A percentile compares a stretch with the other conserved stretches of the same genome.
Evolutionary conservation across 1,140 invertebrate genomes (phyloP).

Genomic region (Anthonomus grandis): DNA sequence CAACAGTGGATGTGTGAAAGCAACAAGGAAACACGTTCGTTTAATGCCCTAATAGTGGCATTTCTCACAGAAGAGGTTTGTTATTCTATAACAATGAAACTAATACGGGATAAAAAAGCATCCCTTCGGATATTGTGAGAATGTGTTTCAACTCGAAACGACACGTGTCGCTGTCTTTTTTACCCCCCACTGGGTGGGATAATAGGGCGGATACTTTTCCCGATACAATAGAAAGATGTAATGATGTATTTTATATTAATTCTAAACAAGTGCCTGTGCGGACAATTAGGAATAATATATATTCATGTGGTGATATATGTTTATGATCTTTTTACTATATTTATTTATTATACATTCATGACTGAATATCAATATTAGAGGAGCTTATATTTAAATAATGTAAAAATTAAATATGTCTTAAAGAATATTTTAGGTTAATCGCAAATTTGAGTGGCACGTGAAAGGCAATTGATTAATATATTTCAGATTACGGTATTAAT

Average conservation of each 20-base stretch:
- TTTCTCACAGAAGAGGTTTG: constrained; percentile 15
- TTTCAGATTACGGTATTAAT: too few relatives aligned
- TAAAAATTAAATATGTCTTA: too few relatives aligned
- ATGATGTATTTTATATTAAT: constrained; percentile 15
- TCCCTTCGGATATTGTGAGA: constrained; percentile 15
- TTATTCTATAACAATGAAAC: constrained; percentile 17
- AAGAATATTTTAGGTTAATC: too few relatives aligned
- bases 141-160: constrained; percentile 13
- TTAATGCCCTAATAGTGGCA: constrained; percentile 5
- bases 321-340: too few relatives aligned
- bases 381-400: too few relatives aligned
- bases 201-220: constrained; percentile 14
- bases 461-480: too few relatives aligned
- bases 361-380: too few relatives aligned
- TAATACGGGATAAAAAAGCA: constrained; percentile 18
- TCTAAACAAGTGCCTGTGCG: too few relatives aligned
- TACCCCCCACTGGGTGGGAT: constrained; percentile 15
- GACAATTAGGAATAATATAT: too few relatives aligned
- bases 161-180: constrained; percentile 15
- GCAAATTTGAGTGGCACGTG: too few relatives aligned
- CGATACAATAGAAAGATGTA: constrained; percentile 7
- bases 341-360: too few relatives aligned
- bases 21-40: not conserved
- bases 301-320: too few relatives aligned
- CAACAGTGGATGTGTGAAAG: constrained; percentile 16